A percentile compares a stretch with the other conserved stretches of the same genome.
These are phyloP conservation scores for Formica exsecta DNA, from an alignment of 1,140 invertebrate species.

Conservation along the genomic window DNA sequence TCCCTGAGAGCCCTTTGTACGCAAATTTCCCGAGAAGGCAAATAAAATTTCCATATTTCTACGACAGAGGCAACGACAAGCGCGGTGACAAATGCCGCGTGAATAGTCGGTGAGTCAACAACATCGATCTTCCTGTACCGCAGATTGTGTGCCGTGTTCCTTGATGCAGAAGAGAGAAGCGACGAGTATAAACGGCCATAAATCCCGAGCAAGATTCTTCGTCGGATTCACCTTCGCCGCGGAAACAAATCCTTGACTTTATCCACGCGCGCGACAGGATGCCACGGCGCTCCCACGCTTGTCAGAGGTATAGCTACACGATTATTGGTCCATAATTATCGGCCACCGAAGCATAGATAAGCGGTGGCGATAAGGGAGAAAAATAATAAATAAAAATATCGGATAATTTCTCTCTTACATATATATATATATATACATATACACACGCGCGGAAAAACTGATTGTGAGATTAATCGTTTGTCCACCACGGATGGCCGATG, in stretches of 20 bases:
- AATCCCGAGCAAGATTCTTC: slow-evolving; percentile 40
- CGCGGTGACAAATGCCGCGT: slow-evolving; percentile 49
- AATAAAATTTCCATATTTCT: slow-evolving; percentile 46
- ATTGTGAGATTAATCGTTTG: slow-evolving; percentile 50
- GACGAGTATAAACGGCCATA: slow-evolving; percentile 45
- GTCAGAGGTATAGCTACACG: slow-evolving; percentile 10
- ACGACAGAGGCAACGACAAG: slow-evolving; percentile 31
- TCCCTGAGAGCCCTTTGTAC: not conserved
- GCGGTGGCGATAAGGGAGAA: slow-evolving; percentile 8
- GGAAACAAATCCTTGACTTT: slow-evolving; percentile 78
- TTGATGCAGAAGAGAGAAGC: slow-evolving; percentile 28
- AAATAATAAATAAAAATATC: slow-evolving; percentile 56
- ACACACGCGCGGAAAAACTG: not conserved
- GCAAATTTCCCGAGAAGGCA: slow-evolving; percentile 3
- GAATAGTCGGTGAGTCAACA: slow-evolving; percentile 53
- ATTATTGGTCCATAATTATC: slow-evolving; percentile 43
- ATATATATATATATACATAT: too few relatives aligned
- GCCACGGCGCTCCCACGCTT: slow-evolving; percentile 73
- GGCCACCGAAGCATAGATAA: slow-evolving; percentile 26
- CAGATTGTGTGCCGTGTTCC: slow-evolving; percentile 26
- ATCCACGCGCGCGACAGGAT: slow-evolving; percentile 63
- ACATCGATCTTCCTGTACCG: slow-evolving; percentile 52
- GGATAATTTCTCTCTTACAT: not conserved
- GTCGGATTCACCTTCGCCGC: slow-evolving; percentile 58
- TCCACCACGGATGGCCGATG: slow-evolving; percentile 32